A percentile compares a stretch with the other conserved stretches of the same genome.
Conservation (phyloP, 2,797 vertebrate species). For the Neosalanx taihuensis region DNA sequence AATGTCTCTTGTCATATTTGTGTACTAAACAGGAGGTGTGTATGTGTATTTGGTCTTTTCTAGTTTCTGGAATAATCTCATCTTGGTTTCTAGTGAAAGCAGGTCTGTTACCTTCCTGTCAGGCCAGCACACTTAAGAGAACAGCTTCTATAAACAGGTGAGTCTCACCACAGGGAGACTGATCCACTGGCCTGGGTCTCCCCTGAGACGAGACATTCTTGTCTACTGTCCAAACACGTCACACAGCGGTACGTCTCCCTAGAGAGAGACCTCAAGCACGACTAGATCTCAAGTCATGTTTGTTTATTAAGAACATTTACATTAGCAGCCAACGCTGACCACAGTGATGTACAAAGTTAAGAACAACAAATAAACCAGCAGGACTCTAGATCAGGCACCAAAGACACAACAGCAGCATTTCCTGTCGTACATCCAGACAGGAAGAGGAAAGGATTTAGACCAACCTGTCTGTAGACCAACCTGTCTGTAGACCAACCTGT, state of each 20-base stretch:
- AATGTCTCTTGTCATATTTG: conserved; percentile 19
- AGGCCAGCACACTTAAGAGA: not conserved
- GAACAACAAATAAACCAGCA: too few relatives aligned
- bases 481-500: conserved; percentile 2
- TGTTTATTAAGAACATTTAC: too few relatives aligned
- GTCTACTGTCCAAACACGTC: too few relatives aligned
- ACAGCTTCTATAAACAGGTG: not conserved
- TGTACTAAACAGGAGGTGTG: conserved; percentile 13
- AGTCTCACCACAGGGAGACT: too few relatives aligned
- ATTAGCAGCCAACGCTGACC: too few relatives aligned
- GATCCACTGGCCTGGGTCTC: not conserved
- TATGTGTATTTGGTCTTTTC: conserved; percentile 18
- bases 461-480: not conserved
- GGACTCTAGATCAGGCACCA: too few relatives aligned
- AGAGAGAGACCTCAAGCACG: too few relatives aligned
- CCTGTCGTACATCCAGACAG: not conserved
- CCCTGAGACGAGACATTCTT: too few relatives aligned
- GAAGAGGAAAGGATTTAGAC: not conserved
- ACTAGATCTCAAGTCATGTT: not conserved
- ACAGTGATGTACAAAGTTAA: too few relatives aligned
- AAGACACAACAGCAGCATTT: too few relatives aligned
- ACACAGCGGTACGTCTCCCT: too few relatives aligned
- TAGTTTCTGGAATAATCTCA: conserved; percentile 9
- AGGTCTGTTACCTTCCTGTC: not conserved
- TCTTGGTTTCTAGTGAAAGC: not conserved